Percentiles rank a stretch among this genome's conserved stretches.
These are phyloP conservation scores for Cotesia vestalis DNA, from an alignment of 1,140 invertebrate genomes.

Conservation along the genomic window DNA sequence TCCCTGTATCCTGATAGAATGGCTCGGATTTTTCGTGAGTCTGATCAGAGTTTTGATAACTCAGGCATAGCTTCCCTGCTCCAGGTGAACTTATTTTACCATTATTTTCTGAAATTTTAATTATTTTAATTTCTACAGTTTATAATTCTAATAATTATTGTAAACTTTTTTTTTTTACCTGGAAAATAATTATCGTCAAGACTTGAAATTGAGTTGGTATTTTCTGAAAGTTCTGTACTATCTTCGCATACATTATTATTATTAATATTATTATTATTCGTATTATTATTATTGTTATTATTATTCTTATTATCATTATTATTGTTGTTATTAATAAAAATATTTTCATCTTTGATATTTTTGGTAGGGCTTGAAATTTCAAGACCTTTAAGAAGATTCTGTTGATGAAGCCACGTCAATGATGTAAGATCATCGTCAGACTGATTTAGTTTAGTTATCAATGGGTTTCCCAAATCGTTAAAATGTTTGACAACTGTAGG, in stretches of 20 bases:
- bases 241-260: conserved; percentile 61
- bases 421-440: conserved; percentile 88
- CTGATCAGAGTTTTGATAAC: conserved; percentile 47
- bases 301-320: conserved; percentile 52
- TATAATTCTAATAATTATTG: conserved; percentile 4
- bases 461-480: conserved; percentile 37
- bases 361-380: conserved; percentile 59
- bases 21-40: conserved; percentile 48
- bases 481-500: conserved; percentile 41
- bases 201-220: conserved; percentile 58
- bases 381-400: conserved; percentile 84
- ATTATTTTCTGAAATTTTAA: conserved; percentile 49
- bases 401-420: conserved; percentile 90
- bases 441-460: conserved; percentile 47
- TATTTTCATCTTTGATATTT: conserved; percentile 55
- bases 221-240: conserved; percentile 55
- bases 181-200: conserved; percentile 59
- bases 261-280: conserved; percentile 45
- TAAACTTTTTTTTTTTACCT: conserved; percentile 46
- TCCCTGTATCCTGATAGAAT: conserved; percentile 48
- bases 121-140: conserved; percentile 18
- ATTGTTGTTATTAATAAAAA: conserved; percentile 56
- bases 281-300: conserved; percentile 52
- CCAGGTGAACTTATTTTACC: conserved; percentile 45
- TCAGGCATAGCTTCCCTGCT: conserved; percentile 41